Base-by-base conservation (phyloP, 2,113 vertebrate genomes). In the Astatoreochromis straeleni region DNA sequence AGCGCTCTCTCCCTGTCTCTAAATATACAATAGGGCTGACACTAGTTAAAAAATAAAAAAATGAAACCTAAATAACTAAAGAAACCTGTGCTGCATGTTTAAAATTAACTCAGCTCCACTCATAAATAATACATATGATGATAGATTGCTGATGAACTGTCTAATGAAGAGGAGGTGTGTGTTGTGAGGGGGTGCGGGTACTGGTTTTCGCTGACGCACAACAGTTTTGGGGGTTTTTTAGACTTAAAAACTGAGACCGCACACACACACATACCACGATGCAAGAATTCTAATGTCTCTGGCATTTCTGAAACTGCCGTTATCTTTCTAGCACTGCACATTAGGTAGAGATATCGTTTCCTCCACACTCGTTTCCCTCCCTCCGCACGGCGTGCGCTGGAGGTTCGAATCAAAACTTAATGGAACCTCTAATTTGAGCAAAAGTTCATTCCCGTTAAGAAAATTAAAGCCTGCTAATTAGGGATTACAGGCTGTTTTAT, bases 101-200 rank as follows among this genome's bases (percentile, higher is more conserved):
- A 54, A 63, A 95, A 88, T 83, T 55, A 95, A 88, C 49, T 53
- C 85, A 68, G 87, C 47, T 84, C 81, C 42, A 73, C 86, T 94
- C 85, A 95, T 95, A 91, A 95, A 96, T 95, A 93, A 95, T 85
- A 91, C 94, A 96, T 93, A 88, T 80, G 82, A 87, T 93, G 90
- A 95, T 92, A 91, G 92, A 94, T 94, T 92, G 89, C 93, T 95
- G 94, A 96, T 96, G 93, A 96, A 93, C 91, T 94, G 90, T 94
- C 89, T 95, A 95, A 96, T 96, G 92, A 95, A 94, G 68, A 88
- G 84, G 90, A 90, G 90, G 42, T 26, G 45, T 78, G 70, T n/a
- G 42, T 78, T 78, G 24, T 47, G 40, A 3, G 40, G 60, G 80
- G 14, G 68, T 51, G 47, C 49, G 49, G 31, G 57, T 11, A 19